Percentiles rank a stretch among this genome's conserved stretches.
Conservation (phyloP, 2,888 invertebrate genomes). For the Leucophenga maculata region DNA sequence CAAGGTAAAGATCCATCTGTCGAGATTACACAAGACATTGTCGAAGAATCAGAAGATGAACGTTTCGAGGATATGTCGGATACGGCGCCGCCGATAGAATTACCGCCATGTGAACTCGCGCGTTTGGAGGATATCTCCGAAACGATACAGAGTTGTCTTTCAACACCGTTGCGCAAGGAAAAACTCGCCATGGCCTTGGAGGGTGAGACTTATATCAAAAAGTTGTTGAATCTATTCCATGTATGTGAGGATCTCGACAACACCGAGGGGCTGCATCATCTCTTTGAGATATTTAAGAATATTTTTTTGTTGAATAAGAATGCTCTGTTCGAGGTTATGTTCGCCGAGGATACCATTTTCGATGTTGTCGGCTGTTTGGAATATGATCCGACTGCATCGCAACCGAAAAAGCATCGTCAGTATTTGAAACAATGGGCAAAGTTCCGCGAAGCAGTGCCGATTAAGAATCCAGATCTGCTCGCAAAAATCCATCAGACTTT, state of each 20-base stretch:
- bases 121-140: conserved; percentile 96
- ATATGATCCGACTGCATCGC: conserved; percentile 91
- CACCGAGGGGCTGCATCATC: conserved; percentile 92
- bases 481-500: conserved; percentile 99
- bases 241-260: conserved; percentile 98
- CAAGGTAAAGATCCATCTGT: conserved; percentile 99
- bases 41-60: conserved; percentile 97
- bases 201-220: conserved; percentile 94
- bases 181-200: conserved; percentile 94
- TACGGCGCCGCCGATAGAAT: conserved; percentile 92
- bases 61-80: conserved; percentile 97
- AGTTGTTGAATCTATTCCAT: conserved; percentile 94
- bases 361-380: conserved; percentile 99
- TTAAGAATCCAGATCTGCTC: conserved; percentile 93
- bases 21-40: conserved; percentile 96
- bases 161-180: conserved; percentile 92
- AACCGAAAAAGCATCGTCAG: conserved; percentile 94
- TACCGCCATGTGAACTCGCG: conserved; percentile 95
- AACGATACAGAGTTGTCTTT: conserved; percentile 88
- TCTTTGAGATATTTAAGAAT: conserved; percentile 98
- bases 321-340: conserved; percentile 97
- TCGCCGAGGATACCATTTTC: conserved; percentile 95
- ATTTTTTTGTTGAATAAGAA: conserved; percentile 98
- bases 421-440: conserved; percentile 94
- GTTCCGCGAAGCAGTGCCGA: conserved; percentile 94